A percentile compares a stretch with the other conserved stretches of the same genome.
Evolutionary conservation across 2,888 invertebrate species (phyloP).

Genomic region (Phania funesta): DNA sequence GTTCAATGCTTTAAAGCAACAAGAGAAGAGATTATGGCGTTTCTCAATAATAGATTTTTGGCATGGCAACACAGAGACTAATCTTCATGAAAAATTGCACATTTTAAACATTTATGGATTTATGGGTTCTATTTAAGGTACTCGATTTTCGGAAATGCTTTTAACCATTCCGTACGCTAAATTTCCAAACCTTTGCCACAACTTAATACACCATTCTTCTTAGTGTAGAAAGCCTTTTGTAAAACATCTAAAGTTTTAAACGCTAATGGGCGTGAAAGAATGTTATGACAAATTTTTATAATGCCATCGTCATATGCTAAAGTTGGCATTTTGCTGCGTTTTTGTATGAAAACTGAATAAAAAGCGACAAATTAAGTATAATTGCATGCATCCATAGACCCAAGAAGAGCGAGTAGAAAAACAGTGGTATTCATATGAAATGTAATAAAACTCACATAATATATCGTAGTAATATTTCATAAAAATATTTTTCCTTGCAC

Average conservation of each 20-base stretch:
- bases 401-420: neutral
- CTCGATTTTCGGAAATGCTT: too few species aligned
- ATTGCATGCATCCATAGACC: slow-evolving; percentile 43
- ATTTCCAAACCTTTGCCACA: neutral
- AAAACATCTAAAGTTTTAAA: slow-evolving; percentile 45
- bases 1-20: too few species aligned
- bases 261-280: slow-evolving; percentile 59
- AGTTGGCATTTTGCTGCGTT: slow-evolving; percentile 23
- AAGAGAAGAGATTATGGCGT: too few species aligned
- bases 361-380: slow-evolving; percentile 66
- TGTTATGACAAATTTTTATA: slow-evolving; percentile 59
- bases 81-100: too few species aligned
- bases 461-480: slow-evolving; percentile 23
- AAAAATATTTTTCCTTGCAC: neutral
- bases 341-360: slow-evolving; percentile 57
- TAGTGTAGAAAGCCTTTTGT: neutral
- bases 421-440: slow-evolving; percentile 19
- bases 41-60: too few species aligned
- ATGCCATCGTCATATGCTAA: slow-evolving; percentile 47
- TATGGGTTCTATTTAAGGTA: too few species aligned
- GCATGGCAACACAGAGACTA: too few species aligned
- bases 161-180: neutral
- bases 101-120: too few species aligned
- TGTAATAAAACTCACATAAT: slow-evolving; percentile 35
- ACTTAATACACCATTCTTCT: neutral